Conservation (phyloP, 2,797 vertebrate genomes). For the Varecia variegata region DNA sequence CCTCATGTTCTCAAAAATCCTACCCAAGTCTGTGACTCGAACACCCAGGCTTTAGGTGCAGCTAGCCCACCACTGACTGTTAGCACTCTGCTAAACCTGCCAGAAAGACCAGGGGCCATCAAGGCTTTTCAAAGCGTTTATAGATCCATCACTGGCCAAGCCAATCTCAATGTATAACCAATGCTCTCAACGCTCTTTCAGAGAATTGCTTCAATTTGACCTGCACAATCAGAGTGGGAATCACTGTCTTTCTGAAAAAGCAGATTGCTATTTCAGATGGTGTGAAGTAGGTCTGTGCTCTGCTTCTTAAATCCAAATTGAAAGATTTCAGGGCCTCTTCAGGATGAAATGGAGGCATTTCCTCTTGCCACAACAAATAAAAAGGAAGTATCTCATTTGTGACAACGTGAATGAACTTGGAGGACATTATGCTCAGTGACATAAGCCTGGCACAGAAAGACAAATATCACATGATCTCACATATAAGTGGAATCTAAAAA, state of each 20-base stretch:
- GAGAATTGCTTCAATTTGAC: not conserved
- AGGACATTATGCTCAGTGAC: not conserved
- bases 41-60: not conserved
- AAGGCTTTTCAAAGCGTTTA: not conserved
- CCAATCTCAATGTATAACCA: not conserved
- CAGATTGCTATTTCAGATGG: not conserved
- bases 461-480: not conserved
- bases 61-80: not conserved
- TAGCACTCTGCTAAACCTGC: not conserved
- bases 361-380: not conserved
- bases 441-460: not conserved
- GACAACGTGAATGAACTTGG: not conserved
- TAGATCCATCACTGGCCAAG: not conserved
- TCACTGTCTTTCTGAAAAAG: not conserved
- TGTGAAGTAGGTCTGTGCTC: not conserved
- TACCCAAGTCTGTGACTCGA: not conserved
- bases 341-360: not conserved
- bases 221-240: not conserved
- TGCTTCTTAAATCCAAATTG: not conserved
- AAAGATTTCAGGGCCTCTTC: not conserved
- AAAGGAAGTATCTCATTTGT: not conserved
- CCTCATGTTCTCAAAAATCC: not conserved
- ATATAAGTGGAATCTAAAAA: not conserved
- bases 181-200: not conserved
- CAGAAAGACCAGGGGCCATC: not conserved